Evolutionary conservation across 2,113 vertebrate genomes (phyloP), one percentile per base, ranked within the genome.

Genomic region (Hippocampus zosterae): DNA sequence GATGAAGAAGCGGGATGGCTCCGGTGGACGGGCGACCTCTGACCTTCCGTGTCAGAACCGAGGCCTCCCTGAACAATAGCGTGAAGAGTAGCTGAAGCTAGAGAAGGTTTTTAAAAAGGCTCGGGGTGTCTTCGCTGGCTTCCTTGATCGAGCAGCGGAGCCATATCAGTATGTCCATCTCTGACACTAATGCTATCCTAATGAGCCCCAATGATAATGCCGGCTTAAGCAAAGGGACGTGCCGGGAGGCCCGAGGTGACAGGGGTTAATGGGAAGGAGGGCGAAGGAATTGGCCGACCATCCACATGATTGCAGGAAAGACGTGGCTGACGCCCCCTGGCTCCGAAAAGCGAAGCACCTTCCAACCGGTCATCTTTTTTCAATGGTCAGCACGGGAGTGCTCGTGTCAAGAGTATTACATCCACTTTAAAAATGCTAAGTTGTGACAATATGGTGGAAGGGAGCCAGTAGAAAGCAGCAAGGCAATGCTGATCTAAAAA

Each of bases 111-210:
- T 16, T 16, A 25, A 52, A 70, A 63, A 68, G 55, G 77, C 82
- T 87, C 66, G 73, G 77, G 81, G 88, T 46, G 23, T 85, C 84
- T 76, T 82, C 81, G 76, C 66, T 27, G 25, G 41, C 70, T 79
- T 81, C 64, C 64, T 70, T 88, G 78, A 85, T 85, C 83, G 81
- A 77, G 84, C 80, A 77, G 80, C 60, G 62, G 66, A 81, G 75
- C 76, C 74, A 70, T 88, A 88, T 88, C 86, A 71, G 62, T 65
- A 78, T 82, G 84, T 87, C 78, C 84, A 86, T 89, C 87, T 86
- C 79, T 85, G 87, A 88, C 85, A 88, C 82, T 91, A 89, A 91
- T 89, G 85, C 89, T 25, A 77, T 70, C 81, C 89, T 88, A 91
- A 89, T 88, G 84, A 89, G 85, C 29, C 55, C 2, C 25, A 11